Evolutionary conservation across 2,797 vertebrate genomes (phyloP).

Genomic region (Sebastes reedi): DNA sequence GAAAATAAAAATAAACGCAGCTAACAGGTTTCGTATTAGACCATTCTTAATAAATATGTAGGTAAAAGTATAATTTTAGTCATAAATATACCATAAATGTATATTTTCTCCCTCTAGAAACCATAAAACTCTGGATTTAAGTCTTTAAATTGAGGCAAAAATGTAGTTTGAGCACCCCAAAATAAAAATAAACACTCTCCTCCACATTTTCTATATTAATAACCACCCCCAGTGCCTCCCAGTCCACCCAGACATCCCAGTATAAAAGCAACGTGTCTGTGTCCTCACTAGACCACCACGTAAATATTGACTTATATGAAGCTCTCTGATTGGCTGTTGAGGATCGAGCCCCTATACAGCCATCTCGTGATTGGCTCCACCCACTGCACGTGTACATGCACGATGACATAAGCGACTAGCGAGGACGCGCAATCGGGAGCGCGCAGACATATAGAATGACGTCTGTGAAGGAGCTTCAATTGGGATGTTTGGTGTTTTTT

Average conservation of each 20-base stretch:
- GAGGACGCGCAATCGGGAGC: background rate
- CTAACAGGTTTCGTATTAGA: too few relatives aligned
- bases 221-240: background rate
- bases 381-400: constrained; percentile 21
- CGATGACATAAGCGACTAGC: background rate
- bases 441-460: background rate
- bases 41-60: too few relatives aligned
- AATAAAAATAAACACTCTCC: background rate
- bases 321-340: constrained; percentile 39
- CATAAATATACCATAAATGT: too few relatives aligned
- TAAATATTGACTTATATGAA: background rate
- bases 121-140: too few relatives aligned
- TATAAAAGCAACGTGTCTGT: background rate
- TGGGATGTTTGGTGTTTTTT: background rate
- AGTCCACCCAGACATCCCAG: background rate
- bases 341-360: constrained; percentile 23
- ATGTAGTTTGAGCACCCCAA: fast-evolving
- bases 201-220: background rate
- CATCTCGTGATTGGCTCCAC: background rate
- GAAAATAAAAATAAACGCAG: too few relatives aligned
- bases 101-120: too few relatives aligned
- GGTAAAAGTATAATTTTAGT: too few relatives aligned
- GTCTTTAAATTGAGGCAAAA: too few relatives aligned
- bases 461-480: background rate
- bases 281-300: background rate